These are phyloP conservation scores for Aptenodytes forsteri DNA, from an alignment of 2,113 vertebrate species.

Conservation along the genomic window DNA sequence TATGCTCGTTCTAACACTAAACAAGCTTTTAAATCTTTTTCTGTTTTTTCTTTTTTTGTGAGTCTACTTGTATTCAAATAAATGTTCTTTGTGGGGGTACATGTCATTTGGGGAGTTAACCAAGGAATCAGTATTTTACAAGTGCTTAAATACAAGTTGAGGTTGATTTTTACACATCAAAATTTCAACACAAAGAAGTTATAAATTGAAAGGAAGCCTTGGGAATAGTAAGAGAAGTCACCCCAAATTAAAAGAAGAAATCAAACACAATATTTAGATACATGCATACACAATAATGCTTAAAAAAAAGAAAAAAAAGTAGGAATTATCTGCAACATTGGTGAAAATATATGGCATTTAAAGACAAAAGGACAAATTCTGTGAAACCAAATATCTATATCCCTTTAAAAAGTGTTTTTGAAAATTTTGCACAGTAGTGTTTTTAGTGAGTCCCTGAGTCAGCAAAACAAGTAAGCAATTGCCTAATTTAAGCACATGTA, in stretches of 20 bases:
- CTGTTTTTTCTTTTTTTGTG: not conserved
- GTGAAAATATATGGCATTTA: not conserved
- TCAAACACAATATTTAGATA: not conserved
- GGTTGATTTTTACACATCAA: not conserved
- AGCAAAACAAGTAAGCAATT: not conserved
- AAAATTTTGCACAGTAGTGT: not conserved
- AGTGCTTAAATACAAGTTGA: not conserved
- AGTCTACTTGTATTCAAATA: not conserved
- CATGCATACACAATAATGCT: not conserved
- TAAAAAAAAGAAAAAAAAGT: not conserved
- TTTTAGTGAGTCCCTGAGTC: not conserved
- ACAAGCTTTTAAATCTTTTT: not conserved
- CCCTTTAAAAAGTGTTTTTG: not conserved
- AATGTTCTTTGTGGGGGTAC: accelerated
- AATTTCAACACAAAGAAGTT: not conserved
- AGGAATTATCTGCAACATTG: not conserved
- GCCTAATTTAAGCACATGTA: not conserved
- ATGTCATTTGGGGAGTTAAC: not conserved
- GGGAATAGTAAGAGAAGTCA: not conserved
- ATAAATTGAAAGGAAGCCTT: not conserved
- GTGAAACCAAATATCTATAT: not conserved
- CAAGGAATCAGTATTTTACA: not conserved
- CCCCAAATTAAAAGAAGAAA: not conserved
- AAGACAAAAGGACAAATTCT: not conserved
- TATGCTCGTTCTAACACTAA: not conserved